phyloP scores from a whole-genome alignment of 2,888 invertebrate species.

The Orchestes rusci region DNA sequence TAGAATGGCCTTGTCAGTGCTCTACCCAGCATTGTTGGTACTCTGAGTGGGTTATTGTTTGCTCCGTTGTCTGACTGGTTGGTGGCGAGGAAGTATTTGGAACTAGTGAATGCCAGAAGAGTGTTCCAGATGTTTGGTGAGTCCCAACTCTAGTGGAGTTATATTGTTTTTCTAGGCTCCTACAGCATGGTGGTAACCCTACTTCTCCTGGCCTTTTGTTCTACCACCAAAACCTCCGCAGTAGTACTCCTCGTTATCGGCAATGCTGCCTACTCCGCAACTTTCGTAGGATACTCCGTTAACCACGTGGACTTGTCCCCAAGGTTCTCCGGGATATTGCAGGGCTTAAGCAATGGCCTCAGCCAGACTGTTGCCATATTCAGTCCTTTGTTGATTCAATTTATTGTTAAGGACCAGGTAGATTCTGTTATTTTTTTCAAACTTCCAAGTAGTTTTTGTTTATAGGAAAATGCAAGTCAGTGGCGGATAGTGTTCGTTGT shows the following conservation, averaged over 20 bases:
- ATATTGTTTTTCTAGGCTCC: conserved; percentile 6
- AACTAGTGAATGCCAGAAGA: conserved; percentile 44
- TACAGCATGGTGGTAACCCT: conserved; percentile 3
- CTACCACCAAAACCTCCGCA: conserved; percentile 3
- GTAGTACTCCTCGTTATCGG: conserved; percentile 4
- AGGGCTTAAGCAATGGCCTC: conserved; percentile 13
- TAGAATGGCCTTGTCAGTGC: conserved; percentile 64
- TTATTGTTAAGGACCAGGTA: conserved; percentile 17
- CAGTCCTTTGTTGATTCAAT: conserved; percentile 15
- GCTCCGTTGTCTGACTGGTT: conserved; percentile 59
- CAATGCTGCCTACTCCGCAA: conserved; percentile 4
- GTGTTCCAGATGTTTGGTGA: conserved; percentile 50
- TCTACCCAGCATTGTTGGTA: conserved; percentile 66
- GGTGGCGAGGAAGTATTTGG: conserved; percentile 41
- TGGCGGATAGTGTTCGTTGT: conserved; percentile 17
- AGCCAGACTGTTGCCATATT: conserved; percentile 15
- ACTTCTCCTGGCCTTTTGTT: conserved; percentile 2
- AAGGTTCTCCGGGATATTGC: conserved; percentile 11
- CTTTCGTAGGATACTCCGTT: conserved; percentile 10
- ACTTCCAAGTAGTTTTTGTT: too few species aligned
- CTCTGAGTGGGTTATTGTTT: conserved; percentile 61
- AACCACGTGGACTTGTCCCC: conserved; percentile 17
- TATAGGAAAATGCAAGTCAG: not conserved
- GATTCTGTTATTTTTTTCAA: not conserved
- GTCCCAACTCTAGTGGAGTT: not conserved